These are phyloP conservation scores for Odontocolon sp. DNA, from an alignment of 2,888 invertebrate genomes.

Conservation along the genomic window DNA sequence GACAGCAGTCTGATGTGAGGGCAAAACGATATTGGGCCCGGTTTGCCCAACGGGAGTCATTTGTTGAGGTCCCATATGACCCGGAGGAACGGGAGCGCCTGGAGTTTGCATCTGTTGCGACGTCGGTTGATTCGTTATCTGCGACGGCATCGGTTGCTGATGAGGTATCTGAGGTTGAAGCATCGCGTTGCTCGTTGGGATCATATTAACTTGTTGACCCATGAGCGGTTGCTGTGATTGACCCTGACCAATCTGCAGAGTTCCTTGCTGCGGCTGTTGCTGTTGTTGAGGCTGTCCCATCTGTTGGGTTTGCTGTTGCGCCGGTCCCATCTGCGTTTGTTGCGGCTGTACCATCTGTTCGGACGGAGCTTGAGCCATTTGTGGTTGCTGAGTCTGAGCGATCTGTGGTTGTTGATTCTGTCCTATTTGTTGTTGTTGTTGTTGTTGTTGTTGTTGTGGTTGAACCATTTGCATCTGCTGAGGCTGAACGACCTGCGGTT, in stretches of 20 bases:
- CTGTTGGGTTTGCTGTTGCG: slow-evolving; percentile 60
- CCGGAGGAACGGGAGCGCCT: slow-evolving; percentile 63
- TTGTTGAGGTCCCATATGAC: slow-evolving; percentile 67
- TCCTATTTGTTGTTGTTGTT: slow-evolving; percentile 43
- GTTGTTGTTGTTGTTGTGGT: slow-evolving; percentile 61
- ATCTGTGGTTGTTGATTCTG: slow-evolving; percentile 59
- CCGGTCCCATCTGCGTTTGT: slow-evolving; percentile 47
- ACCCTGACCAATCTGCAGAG: slow-evolving; percentile 63
- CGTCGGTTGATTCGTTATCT: slow-evolving; percentile 62
- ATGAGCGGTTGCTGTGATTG: slow-evolving; percentile 62
- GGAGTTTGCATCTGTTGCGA: slow-evolving; percentile 65
- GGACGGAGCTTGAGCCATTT: slow-evolving; percentile 46
- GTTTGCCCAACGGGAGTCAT: slow-evolving; percentile 70
- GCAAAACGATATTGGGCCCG: slow-evolving; percentile 64
- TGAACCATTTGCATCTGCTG: slow-evolving; percentile 40
- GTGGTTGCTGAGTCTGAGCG: slow-evolving; percentile 62
- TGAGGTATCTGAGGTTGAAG: slow-evolving; percentile 72
- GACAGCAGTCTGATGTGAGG: slow-evolving; percentile 68
- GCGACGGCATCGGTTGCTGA: slow-evolving; percentile 69
- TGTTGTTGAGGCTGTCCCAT: slow-evolving; percentile 64
- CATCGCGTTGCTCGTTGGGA: slow-evolving; percentile 69
- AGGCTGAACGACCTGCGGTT: slow-evolving; percentile 57
- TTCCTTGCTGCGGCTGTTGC: slow-evolving; percentile 59
- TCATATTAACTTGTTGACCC: slow-evolving; percentile 65
- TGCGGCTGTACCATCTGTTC: slow-evolving; percentile 56